Evolutionary conservation across 2,888 invertebrate genomes (phyloP).

Genomic region (Mythimna impura): DNA sequence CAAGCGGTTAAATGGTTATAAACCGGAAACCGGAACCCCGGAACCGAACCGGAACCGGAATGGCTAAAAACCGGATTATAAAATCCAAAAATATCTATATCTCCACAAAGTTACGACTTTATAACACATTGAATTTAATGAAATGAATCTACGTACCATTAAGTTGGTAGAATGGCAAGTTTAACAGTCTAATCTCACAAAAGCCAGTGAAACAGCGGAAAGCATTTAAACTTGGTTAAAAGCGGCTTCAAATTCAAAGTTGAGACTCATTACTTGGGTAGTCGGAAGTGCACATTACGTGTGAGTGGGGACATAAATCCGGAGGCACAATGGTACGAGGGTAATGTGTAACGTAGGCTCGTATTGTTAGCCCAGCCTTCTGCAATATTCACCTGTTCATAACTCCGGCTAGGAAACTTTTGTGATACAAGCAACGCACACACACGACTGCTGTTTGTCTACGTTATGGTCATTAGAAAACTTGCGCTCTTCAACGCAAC

Average conservation of each 20-base stretch:
- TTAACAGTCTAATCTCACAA: conserved; percentile 48
- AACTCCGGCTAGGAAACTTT: conserved; percentile 53
- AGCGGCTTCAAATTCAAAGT: conserved; percentile 62
- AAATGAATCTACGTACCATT: conserved; percentile 47
- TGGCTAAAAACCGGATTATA: conserved; percentile 15
- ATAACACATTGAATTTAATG: conserved; percentile 37
- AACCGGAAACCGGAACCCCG: no score
- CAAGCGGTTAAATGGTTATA: conserved; percentile 8
- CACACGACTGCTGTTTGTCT: conserved; percentile 33
- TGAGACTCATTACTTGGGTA: conserved; percentile 52
- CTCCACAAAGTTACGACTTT: conserved; percentile 34
- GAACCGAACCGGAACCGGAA: no score
- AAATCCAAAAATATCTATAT: conserved; percentile 21
- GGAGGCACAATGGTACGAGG: conserved; percentile 48
- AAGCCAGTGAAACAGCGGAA: conserved; percentile 52
- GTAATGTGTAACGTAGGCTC: conserved; percentile 27
- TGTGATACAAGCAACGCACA: conserved; percentile 46
- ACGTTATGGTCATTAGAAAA: conserved; percentile 48
- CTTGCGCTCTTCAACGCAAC: conserved; percentile 31
- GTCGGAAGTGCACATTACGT: conserved; percentile 53
- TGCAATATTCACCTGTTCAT: conserved; percentile 60
- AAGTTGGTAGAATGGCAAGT: conserved; percentile 50
- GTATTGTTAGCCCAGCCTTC: conserved; percentile 48
- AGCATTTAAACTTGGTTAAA: conserved; percentile 57
- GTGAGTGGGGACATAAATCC: conserved; percentile 55